Base-by-base conservation (phyloP, 2,888 invertebrate species). In the Holacanthella duospinosa region DNA sequence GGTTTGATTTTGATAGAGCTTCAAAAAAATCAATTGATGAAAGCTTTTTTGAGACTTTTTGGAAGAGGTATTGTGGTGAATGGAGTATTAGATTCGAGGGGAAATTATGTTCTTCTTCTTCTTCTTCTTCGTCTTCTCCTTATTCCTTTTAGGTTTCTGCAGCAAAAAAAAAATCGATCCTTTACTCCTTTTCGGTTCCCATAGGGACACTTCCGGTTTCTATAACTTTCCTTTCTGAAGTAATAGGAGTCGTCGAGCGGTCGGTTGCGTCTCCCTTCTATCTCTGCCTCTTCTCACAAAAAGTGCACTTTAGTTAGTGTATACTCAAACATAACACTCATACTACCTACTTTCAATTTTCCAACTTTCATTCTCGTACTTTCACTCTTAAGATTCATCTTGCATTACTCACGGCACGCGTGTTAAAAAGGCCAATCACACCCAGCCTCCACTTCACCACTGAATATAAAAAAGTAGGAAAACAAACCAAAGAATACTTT, bases 171-270 rank as follows among this genome's bases (percentile, higher is more conserved):
- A 55, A 59, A 59, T 59, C 59, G 59, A 59, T 59, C 26, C 27
- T 59, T 27, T 59, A 28, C 27, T 29, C 29, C 57, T 29, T 59
- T 48, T 59, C 27, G 66, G 72, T 72, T 69, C 65, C 70, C 70
- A 70, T 70, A 68, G 71, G 68, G 68, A 68, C 71, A 72, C 71
- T 71, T 72, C 72, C 71, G 72, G 72, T 72, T 64, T 69, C 67
- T 36, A 6, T 36, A 36, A 36, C 12, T 29, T 57, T 29, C 29
- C 57, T 57, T 57, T 36, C 3, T 28, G 2, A 9, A 29, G 44
- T 55, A 56, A n/a, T 28, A n/a, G n/a, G n/a, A n/a, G n/a, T n/a
- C n/a, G n/a, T n/a, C 6, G 53, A 9, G 6, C n/a, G 36, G 36
- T 36, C 36, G 6, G 36, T 16, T 36, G 36, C 36, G 6, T 36